These are phyloP conservation scores for Hoplodrina ambigua DNA, from an alignment of 2,888 invertebrate genomes.

Conservation along the genomic window DNA sequence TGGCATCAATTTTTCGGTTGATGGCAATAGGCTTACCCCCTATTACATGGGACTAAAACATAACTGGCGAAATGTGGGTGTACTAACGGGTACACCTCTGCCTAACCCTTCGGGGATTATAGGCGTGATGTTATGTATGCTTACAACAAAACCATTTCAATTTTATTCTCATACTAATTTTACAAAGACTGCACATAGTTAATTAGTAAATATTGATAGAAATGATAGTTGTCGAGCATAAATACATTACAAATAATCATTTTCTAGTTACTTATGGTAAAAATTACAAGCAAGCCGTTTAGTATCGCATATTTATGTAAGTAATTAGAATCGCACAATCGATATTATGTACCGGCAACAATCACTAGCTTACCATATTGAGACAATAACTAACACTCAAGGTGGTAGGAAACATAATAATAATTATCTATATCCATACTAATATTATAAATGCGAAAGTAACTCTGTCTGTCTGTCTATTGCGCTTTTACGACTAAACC, in stretches of 20 bases:
- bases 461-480: too few species aligned
- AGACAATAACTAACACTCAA: conserved; percentile 28
- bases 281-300: conserved; percentile 12
- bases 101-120: too few species aligned
- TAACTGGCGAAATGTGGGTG: too few species aligned
- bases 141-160: background rate
- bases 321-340: conserved; percentile 31
- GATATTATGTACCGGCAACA: conserved; percentile 21
- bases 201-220: conserved; percentile 22
- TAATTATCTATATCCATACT: background rate
- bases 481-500: too few species aligned
- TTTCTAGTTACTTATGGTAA: conserved; percentile 32
- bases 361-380: conserved; percentile 29
- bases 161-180: conserved; percentile 10
- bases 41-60: too few species aligned
- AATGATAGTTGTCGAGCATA: conserved; percentile 32
- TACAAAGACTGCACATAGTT: conserved; percentile 7
- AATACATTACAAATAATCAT: conserved; percentile 21
- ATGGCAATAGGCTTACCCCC: too few species aligned
- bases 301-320: conserved; percentile 30
- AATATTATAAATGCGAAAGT: too few species aligned
- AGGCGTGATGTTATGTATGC: background rate
- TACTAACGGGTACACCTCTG: too few species aligned
- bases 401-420: conserved; percentile 34
- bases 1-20: too few species aligned